Conservation (phyloP, 2,113 vertebrate species). For the Bothrops jararaca region DNA sequence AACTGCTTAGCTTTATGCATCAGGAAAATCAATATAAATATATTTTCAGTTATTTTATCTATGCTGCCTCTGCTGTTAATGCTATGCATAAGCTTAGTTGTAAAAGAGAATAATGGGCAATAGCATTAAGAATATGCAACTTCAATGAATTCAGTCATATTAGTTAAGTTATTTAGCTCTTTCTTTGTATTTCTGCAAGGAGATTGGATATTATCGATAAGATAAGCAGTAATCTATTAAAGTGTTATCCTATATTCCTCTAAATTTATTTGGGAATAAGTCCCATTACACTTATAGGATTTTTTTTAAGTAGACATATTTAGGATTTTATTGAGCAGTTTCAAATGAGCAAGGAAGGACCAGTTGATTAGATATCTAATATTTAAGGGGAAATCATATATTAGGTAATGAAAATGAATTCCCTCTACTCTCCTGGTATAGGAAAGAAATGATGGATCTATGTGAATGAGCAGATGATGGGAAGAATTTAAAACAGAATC, state of each 20-base stretch:
- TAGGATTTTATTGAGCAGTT: background rate
- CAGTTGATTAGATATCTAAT: conserved; percentile 6
- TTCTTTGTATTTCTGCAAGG: background rate
- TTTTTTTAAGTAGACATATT: background rate
- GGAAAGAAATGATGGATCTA: background rate
- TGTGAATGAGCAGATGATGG: background rate
- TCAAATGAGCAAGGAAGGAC: background rate
- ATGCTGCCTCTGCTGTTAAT: background rate
- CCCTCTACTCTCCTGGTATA: background rate
- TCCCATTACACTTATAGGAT: background rate
- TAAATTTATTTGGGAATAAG: background rate
- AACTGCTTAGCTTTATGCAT: background rate
- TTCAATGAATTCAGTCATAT: background rate
- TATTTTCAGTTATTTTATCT: background rate
- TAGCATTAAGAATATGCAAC: background rate
- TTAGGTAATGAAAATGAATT: background rate
- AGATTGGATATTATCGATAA: conserved; percentile 7
- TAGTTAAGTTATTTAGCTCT: background rate
- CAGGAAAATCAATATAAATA: background rate
- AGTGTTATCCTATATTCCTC: background rate
- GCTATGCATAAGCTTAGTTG: background rate
- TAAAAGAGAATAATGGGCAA: background rate
- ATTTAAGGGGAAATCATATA: background rate
- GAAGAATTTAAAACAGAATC: background rate
- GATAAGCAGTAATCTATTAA: background rate